These are phyloP conservation scores for Elysia chlorotica DNA, from an alignment of 1,140 invertebrate genomes.

Conservation along the genomic window DNA sequence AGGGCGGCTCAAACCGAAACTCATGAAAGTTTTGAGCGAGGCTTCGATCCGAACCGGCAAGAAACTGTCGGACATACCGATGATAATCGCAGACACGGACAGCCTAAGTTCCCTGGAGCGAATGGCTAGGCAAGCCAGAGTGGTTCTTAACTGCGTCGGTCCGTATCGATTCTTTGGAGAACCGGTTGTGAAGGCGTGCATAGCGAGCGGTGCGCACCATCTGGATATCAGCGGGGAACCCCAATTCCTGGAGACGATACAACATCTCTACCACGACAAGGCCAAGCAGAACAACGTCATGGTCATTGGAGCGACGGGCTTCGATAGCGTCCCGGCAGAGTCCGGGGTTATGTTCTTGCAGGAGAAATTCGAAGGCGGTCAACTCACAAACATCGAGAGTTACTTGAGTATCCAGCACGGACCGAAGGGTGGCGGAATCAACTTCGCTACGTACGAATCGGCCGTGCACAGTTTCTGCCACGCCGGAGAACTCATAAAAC, in stretches of 20 bases:
- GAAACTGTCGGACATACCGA: constrained; percentile 69
- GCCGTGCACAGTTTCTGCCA: not conserved
- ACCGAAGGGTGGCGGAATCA: constrained; percentile 49
- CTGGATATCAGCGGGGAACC: constrained; percentile 92
- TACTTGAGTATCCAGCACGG: constrained; percentile 66
- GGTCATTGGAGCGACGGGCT: constrained; percentile 87
- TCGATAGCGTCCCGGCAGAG: constrained; percentile 86
- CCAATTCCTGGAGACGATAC: constrained; percentile 85
- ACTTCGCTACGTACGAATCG: not conserved
- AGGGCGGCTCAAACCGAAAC: no score
- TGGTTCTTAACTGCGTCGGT: constrained; percentile 86
- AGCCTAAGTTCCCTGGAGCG: constrained; percentile 73
- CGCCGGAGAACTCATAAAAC: not conserved
- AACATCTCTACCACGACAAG: constrained; percentile 76
- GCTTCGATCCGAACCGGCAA: no score
- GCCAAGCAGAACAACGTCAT: constrained; percentile 82
- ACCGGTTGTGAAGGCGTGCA: constrained; percentile 83
- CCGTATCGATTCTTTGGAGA: constrained; percentile 90
- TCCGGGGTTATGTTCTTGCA: constrained; percentile 76
- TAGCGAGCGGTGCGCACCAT: constrained; percentile 80
- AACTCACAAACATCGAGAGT: constrained; percentile 77
- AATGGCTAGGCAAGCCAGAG: constrained; percentile 76
- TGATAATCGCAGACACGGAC: constrained; percentile 79
- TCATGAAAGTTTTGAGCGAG: no score
- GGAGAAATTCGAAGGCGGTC: constrained; percentile 66